phyloP scores from a whole-genome alignment of 2,888 invertebrate species.

The Perithous albicinctus region DNA sequence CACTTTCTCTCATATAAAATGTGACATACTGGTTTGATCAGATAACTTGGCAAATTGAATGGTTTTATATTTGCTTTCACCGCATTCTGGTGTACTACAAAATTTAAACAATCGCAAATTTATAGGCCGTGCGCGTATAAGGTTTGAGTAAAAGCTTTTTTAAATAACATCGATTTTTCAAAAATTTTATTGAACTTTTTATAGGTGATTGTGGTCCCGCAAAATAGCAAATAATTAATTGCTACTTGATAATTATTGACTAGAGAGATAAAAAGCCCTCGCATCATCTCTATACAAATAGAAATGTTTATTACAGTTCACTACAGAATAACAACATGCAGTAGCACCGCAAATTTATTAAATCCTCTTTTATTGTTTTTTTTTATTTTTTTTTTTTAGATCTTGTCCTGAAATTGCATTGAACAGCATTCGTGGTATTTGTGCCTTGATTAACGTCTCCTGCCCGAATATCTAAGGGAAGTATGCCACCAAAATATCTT shows the following conservation, averaged over 20 bases:
- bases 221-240: neutral
- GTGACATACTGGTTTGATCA: no score
- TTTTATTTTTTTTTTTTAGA: neutral
- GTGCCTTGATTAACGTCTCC: neutral
- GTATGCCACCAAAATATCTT: no score
- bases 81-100: no score
- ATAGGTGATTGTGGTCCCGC: no score
- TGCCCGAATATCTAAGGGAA: neutral
- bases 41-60: no score
- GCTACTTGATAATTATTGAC: neutral
- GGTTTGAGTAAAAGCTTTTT: no score
- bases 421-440: neutral
- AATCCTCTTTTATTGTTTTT: neutral
- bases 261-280: neutral
- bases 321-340: constrained; percentile 28
- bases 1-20: no score
- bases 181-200: no score
- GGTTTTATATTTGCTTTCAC: no score
- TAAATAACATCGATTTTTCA: no score
- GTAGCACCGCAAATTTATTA: constrained; percentile 30
- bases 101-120: no score
- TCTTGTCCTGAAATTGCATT: neutral
- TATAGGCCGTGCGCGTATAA: no score
- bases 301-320: constrained; percentile 38
- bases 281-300: constrained; percentile 17